A percentile compares a stretch with the other conserved stretches of the same genome.
Conservation (phyloP, 2,797 vertebrate species). For the Botia kubotai region DNA sequence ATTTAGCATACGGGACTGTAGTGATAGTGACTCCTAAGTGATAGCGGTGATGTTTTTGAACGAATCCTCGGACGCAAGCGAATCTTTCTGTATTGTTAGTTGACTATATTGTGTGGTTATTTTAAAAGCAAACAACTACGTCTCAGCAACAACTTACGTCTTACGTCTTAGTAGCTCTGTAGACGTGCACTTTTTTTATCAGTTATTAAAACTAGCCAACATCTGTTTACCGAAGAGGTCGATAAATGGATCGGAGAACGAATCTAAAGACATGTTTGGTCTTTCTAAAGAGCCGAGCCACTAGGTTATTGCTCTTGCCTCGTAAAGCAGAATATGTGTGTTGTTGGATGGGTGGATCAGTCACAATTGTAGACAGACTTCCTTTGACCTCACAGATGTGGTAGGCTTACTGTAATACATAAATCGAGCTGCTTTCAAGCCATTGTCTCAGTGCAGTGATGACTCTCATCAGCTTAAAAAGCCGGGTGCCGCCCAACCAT, state of each 20-base stretch:
- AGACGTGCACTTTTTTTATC: neutral
- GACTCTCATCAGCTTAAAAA: conserved; percentile 66
- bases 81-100: neutral
- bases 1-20: neutral
- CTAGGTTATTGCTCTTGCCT: conserved; percentile 55
- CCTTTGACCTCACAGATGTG: conserved; percentile 75
- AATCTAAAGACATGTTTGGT: neutral
- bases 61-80: neutral
- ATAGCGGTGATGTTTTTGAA: neutral
- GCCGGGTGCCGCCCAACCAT: conserved; percentile 13
- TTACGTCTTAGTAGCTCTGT: neutral
- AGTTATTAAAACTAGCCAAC: too few species aligned
- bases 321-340: conserved; percentile 54
- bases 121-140: neutral
- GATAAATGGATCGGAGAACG: neutral
- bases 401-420: conserved; percentile 74
- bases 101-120: neutral
- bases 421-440: conserved; percentile 52
- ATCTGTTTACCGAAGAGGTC: neutral
- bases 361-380: conserved; percentile 53
- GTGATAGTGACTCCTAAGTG: neutral
- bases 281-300: too few species aligned
- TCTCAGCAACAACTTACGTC: too few species aligned
- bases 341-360: conserved; percentile 55
- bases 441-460: conserved; percentile 67